These are phyloP conservation scores for Platalea minor DNA, from an alignment of 2,797 vertebrate species.

Conservation along the genomic window DNA sequence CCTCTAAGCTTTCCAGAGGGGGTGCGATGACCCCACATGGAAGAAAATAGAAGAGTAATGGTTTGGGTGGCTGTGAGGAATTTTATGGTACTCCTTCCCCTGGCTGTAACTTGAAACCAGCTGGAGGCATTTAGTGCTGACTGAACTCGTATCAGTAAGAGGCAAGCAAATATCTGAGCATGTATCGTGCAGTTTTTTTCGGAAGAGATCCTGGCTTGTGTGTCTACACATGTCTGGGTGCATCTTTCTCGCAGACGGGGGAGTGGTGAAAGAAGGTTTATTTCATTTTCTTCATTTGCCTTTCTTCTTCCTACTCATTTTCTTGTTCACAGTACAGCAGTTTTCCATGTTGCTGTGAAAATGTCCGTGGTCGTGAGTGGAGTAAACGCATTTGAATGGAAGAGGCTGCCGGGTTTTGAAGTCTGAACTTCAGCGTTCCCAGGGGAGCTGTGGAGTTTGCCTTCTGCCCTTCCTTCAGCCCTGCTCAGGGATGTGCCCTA, in stretches of 20 bases:
- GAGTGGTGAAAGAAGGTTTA: not conserved
- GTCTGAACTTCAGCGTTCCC: not conserved
- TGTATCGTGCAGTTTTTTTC: not conserved
- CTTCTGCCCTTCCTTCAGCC: not conserved
- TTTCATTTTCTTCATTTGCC: not conserved
- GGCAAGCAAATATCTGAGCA: not conserved
- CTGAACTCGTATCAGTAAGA: not conserved
- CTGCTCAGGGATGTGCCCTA: not conserved
- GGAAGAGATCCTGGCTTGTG: not conserved
- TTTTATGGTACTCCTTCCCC: not conserved
- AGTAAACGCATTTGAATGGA: not conserved
- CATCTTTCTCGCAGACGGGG: not conserved
- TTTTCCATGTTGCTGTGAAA: not conserved
- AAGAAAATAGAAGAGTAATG: slow-evolving; percentile 51
- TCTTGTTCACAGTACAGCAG: not conserved
- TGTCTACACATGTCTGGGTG: not conserved
- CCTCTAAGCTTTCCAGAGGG: slow-evolving; percentile 39
- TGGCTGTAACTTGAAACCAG: slow-evolving; percentile 31
- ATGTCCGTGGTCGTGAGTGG: accelerated
- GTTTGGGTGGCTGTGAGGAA: slow-evolving; percentile 51
- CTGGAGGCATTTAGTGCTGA: not conserved
- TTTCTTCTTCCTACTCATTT: slow-evolving; percentile 29
- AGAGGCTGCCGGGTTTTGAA: not conserved
- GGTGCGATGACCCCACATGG: slow-evolving; percentile 41
- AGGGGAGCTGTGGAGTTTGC: not conserved